Evolutionary conservation across 2,113 vertebrate species (phyloP), one percentile per base, ranked within the genome.

Genomic region (Brienomyrus longianalis): DNA sequence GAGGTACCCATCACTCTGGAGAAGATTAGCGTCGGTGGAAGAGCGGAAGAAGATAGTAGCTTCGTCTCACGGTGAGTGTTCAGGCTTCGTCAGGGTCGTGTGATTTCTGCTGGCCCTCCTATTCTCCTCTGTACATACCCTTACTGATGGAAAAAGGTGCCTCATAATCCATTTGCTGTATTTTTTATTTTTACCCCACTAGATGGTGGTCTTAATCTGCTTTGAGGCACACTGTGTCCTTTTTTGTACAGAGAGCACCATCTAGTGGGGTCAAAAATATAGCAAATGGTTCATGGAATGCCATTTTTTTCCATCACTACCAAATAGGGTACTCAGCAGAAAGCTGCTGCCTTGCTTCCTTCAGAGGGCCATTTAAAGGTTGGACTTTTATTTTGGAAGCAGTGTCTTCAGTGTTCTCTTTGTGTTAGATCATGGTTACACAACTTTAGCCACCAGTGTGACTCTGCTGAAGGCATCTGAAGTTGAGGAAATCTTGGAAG

Each of bases 21-120:
- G 98, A 93, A 96, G 98, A 87, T 95, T 99, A 48, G 98, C 98
- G 66, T 99, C 98, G 0, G 97, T 99, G 92, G 98, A 99, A 88
- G 98, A 99, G 93, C 96, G 98, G 93, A 99, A 99, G 96, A 99
- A 99, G 92, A 99, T 99, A 21, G 98, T 99, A 90, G 98, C 98
- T 17, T 99, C 98, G 23, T 99, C 98, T 88, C 98, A 99, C 54
- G 98, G 98, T 98, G 94, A 95, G 94, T 93, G 74, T 89, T 90
- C 90, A 74, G 56, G 70, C 88, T 88, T 21, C 77, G 86, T 89
- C 21, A 10, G 4, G 87, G 35, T 83, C n/a, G 23, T 52, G 0
- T 51, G 2, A 51, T 6, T 84, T 19, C 48, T 19, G 31, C 5
- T 54, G 85, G 83, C 45, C 74, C 45, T 4, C 4, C 21, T 74